These are phyloP conservation scores for Acronicta leporina DNA, from an alignment of 2,888 invertebrate species.

Conservation along the genomic window DNA sequence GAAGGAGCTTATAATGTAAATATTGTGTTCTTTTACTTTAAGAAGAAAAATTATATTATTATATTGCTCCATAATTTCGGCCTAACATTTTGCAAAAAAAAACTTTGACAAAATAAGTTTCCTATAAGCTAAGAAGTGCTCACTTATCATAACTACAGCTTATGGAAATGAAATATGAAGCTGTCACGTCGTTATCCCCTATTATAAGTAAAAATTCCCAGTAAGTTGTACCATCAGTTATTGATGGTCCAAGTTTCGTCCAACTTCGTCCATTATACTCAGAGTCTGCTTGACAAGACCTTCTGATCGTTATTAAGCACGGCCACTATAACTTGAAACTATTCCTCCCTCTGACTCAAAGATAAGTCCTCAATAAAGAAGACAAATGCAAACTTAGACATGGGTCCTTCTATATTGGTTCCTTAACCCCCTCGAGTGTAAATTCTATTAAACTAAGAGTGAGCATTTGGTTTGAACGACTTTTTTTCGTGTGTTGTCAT, in stretches of 20 bases:
- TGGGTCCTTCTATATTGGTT: conserved; percentile 63
- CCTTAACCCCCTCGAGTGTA: conserved; percentile 59
- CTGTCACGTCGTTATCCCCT: conserved; percentile 34
- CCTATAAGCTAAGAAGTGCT: conserved; percentile 6
- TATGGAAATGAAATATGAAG: conserved; percentile 41
- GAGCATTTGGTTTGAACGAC: conserved; percentile 72
- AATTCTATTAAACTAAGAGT: conserved; percentile 72
- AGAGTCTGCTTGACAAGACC: conserved; percentile 71
- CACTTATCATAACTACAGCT: conserved; percentile 33
- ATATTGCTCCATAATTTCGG: too few species aligned
- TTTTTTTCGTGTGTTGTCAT: conserved; percentile 66
- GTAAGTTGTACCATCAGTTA: conserved; percentile 75
- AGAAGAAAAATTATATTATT: too few species aligned
- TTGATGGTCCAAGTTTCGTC: conserved; percentile 76
- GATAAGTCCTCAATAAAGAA: conserved; percentile 46
- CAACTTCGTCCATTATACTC: conserved; percentile 79
- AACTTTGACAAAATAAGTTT: too few species aligned
- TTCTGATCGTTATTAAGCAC: conserved; percentile 74
- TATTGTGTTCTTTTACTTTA: too few species aligned
- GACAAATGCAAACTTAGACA: conserved; percentile 28
- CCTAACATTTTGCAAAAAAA: too few species aligned
- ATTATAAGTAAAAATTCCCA: conserved; percentile 47
- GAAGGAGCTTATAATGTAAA: too few species aligned
- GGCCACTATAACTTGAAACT: conserved; percentile 67
- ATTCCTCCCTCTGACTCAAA: conserved; percentile 32